phyloP scores from a whole-genome alignment of 2,888 invertebrate species.

The Suillia variegata region DNA sequence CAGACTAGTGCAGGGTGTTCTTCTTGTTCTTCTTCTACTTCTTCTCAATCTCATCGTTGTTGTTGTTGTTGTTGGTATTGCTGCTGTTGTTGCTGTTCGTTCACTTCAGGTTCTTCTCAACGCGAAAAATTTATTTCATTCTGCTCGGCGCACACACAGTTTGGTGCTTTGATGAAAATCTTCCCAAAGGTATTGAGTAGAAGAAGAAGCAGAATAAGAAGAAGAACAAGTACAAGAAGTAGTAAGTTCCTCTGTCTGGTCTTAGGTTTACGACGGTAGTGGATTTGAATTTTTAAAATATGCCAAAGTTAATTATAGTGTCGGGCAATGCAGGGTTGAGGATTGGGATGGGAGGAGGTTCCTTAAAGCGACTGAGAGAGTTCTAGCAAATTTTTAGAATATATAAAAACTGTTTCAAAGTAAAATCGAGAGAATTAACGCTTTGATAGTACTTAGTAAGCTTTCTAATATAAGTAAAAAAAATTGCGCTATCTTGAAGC shows the following conservation, averaged over 20 bases:
- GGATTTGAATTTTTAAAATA: neutral
- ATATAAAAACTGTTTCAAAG: too few species aligned
- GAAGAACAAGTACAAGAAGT: too few species aligned
- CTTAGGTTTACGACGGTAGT: neutral
- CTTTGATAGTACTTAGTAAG: too few species aligned
- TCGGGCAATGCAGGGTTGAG: too few species aligned
- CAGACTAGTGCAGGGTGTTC: slow-evolving; percentile 6
- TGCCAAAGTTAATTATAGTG: neutral
- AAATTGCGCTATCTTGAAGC: too few species aligned
- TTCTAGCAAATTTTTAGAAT: too few species aligned
- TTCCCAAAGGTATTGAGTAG: slow-evolving; percentile 4
- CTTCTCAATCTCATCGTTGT: neutral
- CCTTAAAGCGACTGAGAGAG: too few species aligned
- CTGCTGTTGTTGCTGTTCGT: slow-evolving; percentile 7
- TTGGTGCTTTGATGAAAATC: slow-evolving; percentile 1
- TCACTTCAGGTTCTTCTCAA: neutral
- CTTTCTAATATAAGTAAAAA: too few species aligned
- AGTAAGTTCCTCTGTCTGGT: neutral
- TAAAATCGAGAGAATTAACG: too few species aligned
- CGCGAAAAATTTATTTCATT: neutral
- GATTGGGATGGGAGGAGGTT: too few species aligned
- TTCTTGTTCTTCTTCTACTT: neutral
- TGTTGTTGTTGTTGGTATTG: neutral
- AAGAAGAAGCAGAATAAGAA: too few species aligned
- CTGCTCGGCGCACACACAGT: too few species aligned